Conservation (phyloP, 2,797 vertebrate genomes). For the Pelochelys cantorii region DNA sequence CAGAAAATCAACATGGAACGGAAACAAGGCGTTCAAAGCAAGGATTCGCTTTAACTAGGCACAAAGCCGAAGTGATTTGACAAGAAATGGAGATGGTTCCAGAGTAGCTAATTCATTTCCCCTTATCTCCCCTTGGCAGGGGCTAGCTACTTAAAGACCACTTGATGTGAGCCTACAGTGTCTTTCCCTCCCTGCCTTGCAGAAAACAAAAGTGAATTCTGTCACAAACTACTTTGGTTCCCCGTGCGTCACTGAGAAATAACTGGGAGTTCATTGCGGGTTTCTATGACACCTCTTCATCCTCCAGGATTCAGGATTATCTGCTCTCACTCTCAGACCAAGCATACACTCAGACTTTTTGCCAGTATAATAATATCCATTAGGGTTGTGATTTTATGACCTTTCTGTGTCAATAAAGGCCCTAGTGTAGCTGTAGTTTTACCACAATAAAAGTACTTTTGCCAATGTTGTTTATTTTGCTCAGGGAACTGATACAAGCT, state of each 20-base stretch:
- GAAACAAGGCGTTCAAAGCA: slow-evolving; percentile 60
- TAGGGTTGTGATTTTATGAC: neutral
- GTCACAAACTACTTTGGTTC: neutral
- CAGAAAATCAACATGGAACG: slow-evolving; percentile 53
- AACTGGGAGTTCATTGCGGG: neutral
- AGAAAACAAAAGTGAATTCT: slow-evolving; percentile 15
- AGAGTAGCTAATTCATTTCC: slow-evolving; percentile 68
- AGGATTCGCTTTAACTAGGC: slow-evolving; percentile 53
- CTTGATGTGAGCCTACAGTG: slow-evolving; percentile 61
- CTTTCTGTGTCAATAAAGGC: neutral
- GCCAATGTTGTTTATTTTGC: neutral
- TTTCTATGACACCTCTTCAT: neutral
- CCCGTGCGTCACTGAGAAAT: slow-evolving; percentile 22
- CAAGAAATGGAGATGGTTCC: slow-evolving; percentile 55
- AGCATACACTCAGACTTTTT: neutral
- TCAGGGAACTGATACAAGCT: neutral
- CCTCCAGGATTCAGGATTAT: neutral
- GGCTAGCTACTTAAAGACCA: slow-evolving; percentile 39
- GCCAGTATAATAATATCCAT: neutral
- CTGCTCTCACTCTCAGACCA: neutral
- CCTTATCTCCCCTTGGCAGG: slow-evolving; percentile 74
- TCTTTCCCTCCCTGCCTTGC: slow-evolving; percentile 17
- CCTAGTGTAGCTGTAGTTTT: neutral
- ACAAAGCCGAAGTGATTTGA: slow-evolving; percentile 43
- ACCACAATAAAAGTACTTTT: neutral